Base-by-base conservation (phyloP, 2,888 invertebrate genomes). In the Lamellibrachia satsuma region DNA sequence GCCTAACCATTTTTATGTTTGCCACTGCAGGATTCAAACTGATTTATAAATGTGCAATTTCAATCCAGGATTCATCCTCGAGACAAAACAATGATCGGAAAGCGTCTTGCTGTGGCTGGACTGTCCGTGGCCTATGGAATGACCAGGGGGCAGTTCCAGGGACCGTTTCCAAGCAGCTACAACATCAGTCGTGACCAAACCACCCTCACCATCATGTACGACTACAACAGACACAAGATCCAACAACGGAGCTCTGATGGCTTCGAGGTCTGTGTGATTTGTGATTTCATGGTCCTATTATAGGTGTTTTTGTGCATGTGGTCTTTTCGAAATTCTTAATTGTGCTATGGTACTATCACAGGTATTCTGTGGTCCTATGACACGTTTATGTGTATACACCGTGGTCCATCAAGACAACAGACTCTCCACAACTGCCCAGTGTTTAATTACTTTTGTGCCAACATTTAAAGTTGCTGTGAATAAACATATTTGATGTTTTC, bases 1-100 rank as follows among this genome's bases (percentile, higher is more conserved):
- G 3, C 55, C 39, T 39, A 39, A 39, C 39, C 55, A 55, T 75
- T 75, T 15, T 6, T n/a, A 75, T 39, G 39, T 39, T 39, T 39
- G 75, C n/a, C n/a, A n/a, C n/a, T 3, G 75, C n/a, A 22, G 9
- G 55, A 75, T n/a, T 22, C 15, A 22, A 75, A 6, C 2, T 6
- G 6, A 22, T 4, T 60, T 60, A 15, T 4, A 75, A 75, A 15
- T 75, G 22, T 22, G n/a, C 75, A 75, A 22, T 75, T 75, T 9
- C n/a, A 2, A 57, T 39, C n/a, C 92, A 93, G 93, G 39, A 90
- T 93, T 90, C 93, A 93, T 60, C 95, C 91, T 91, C 91, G 91
- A 52, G 91, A 91, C 91, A 52, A 91, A 22, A 39, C 39, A 15
- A 91, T 27, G 52, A 52, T 91, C 11, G n/a, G 52, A 15, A 52